Conservation (phyloP, 2,113 vertebrate species). For the Eupsittula cactorum region DNA sequence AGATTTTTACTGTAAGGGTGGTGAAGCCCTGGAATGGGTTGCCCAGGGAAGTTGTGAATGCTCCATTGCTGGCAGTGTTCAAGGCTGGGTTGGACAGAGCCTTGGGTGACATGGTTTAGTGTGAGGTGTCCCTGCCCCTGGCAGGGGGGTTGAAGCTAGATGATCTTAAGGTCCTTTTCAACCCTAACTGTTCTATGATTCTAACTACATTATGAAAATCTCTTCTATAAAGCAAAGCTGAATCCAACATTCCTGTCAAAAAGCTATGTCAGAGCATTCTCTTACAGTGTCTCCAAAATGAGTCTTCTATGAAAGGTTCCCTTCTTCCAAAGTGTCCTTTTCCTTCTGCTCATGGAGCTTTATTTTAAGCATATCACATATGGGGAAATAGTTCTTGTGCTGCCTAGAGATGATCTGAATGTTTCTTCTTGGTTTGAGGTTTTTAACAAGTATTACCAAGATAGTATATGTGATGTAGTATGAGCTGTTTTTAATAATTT, state of each 20-base stretch:
- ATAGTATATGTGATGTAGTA: background rate
- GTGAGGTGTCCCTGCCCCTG: background rate
- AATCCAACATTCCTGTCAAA: background rate
- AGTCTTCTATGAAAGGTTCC: background rate
- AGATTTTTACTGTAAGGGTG: no score
- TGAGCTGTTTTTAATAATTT: background rate
- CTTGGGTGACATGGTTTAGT: background rate
- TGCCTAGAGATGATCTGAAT: background rate
- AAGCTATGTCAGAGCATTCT: background rate
- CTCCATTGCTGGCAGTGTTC: no score
- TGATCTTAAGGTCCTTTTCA: background rate
- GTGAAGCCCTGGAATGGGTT: no score
- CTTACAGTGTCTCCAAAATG: background rate
- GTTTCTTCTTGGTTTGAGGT: background rate
- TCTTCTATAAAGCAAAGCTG: background rate
- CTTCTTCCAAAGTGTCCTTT: background rate
- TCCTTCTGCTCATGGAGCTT: background rate
- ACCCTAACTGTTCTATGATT: background rate
- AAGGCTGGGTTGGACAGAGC: background rate
- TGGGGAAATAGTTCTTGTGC: background rate
- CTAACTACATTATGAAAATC: background rate
- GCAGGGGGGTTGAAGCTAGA: background rate
- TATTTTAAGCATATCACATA: background rate
- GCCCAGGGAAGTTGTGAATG: no score
- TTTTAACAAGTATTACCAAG: background rate